Percentiles rank a stretch among this genome's conserved stretches.
Conservation (phyloP, 2,888 invertebrate species). For the Melieria picta region DNA sequence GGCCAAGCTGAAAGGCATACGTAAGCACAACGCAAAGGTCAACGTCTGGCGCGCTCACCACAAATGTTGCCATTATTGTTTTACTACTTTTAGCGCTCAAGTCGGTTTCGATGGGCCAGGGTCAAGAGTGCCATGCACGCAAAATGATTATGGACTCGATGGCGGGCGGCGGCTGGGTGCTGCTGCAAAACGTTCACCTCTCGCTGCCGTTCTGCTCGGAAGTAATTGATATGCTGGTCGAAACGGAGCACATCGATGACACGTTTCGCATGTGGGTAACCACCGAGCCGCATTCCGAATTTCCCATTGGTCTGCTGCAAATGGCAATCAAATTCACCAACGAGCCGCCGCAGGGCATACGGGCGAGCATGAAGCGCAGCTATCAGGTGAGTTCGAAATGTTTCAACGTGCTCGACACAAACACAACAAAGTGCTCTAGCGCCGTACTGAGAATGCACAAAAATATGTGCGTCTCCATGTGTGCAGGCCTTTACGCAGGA, state of each 20-base stretch:
- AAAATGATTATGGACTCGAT: conserved; percentile 84
- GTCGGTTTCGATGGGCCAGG: conserved; percentile 97
- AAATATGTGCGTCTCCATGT: not conserved
- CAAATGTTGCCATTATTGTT: not conserved
- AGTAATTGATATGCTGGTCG: conserved; percentile 87
- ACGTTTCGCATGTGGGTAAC: conserved; percentile 93
- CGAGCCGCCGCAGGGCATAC: conserved; percentile 95
- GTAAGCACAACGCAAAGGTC: conserved; percentile 68
- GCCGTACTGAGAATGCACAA: not conserved
- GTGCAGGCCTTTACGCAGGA: conserved; percentile 73
- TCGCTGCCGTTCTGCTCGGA: conserved; percentile 94
- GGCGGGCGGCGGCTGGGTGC: conserved; percentile 88
- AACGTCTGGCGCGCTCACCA: not conserved
- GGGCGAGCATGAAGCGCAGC: conserved; percentile 92
- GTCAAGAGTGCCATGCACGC: conserved; percentile 88
- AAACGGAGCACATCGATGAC: conserved; percentile 84
- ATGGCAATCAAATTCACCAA: conserved; percentile 98
- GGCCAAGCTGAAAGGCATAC: conserved; percentile 85
- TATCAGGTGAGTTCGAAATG: conserved; percentile 72
- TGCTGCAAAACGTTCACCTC: conserved; percentile 95
- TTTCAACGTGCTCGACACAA: not conserved
- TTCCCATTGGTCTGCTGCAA: conserved; percentile 88
- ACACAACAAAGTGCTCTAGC: not conserved
- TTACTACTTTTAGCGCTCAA: conserved; percentile 70
- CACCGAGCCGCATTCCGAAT: conserved; percentile 91